Conservation (phyloP, 2,113 vertebrate genomes). For the Lophius piscatorius region DNA sequence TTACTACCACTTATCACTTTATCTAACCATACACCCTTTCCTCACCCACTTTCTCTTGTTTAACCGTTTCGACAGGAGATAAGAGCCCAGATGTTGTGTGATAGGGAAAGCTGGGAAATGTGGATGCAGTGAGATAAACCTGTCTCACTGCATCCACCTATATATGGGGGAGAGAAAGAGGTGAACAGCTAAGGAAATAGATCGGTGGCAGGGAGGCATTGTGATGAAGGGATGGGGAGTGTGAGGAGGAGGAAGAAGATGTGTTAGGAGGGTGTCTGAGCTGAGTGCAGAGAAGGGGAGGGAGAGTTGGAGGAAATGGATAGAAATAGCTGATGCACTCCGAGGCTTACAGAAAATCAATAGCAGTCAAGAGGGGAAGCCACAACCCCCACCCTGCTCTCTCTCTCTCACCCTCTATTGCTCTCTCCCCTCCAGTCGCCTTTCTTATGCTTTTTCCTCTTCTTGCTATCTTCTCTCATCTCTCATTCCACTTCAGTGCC, state of each 20-base stretch:
- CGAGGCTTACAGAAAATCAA: constrained; percentile 78
- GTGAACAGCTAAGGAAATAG: constrained; percentile 65
- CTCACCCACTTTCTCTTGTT: constrained; percentile 14
- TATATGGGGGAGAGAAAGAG: constrained; percentile 58
- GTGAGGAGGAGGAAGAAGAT: constrained; percentile 67
- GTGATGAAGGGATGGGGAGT: constrained; percentile 70
- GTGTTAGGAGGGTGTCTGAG: constrained; percentile 62
- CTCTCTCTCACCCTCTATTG: constrained; percentile 16
- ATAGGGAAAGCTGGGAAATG: constrained; percentile 58
- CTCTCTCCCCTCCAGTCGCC: constrained; percentile 11
- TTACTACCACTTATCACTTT: constrained; percentile 32
- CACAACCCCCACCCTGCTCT: constrained; percentile 62
- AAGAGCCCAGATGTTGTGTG: constrained; percentile 43
- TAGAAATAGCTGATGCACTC: constrained; percentile 80
- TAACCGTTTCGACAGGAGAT: constrained; percentile 16
- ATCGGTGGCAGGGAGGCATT: constrained; percentile 59
- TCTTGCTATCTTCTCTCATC: constrained; percentile 16
- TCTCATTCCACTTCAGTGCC: no score
- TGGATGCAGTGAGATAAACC: constrained; percentile 64
- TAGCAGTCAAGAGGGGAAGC: constrained; percentile 76
- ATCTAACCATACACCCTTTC: constrained; percentile 21
- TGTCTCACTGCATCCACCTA: no score
- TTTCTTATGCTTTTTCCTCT: constrained; percentile 17
- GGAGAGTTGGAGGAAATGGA: constrained; percentile 75
- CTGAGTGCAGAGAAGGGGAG: constrained; percentile 31